Base-by-base conservation (phyloP, 2,888 invertebrate species). In the Taenaris catops region DNA sequence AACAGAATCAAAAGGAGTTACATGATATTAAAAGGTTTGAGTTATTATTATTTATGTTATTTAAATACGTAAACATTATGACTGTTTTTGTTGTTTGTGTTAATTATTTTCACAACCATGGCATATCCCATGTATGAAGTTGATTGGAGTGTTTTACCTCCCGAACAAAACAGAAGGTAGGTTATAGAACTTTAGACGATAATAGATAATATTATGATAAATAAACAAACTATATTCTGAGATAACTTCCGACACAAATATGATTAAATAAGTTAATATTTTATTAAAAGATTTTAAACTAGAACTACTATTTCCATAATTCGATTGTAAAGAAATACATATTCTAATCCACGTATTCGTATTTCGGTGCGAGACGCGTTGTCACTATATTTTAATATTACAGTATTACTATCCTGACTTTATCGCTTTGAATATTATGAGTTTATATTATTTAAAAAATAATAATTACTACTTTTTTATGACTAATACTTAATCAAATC, bases 111-210 rank as follows among this genome's bases (percentile, higher is more conserved):
- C 53, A 41, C 45, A 53, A 69, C 43, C 46, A 86, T 86, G 86
- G 86, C 86, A 38, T 86, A 84, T 71, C 86, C 86, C 38, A 86
- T 86, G 86, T 93, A 93, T 67, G 94, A 94, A 73, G 89, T 92
- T 39, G 95, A 95, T 68, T 94, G 94, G 93, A 94, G 94, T 80
- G 92, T 95, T 53, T 84, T 95, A 56, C 95, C 95, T 45, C 93
- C 94, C 38, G 95, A 95, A 76, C 90, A 93, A 51, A 95, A 95
- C 65, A 89, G 95, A 88, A 93, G 95, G 95, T 94, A 89, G 61
- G 73, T 68, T 44, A 37, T 4, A 21, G 5, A 12, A 23, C 10
- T 6, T 5, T 8, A 8, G 11, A 20, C 14, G 21, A 7, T 20
- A 10, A 5, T 16, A 7, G 2, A 17, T 17, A 17, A 19, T 19